phyloP scores from a whole-genome alignment of 2,113 vertebrate genomes.

The Aphyosemion australe region DNA sequence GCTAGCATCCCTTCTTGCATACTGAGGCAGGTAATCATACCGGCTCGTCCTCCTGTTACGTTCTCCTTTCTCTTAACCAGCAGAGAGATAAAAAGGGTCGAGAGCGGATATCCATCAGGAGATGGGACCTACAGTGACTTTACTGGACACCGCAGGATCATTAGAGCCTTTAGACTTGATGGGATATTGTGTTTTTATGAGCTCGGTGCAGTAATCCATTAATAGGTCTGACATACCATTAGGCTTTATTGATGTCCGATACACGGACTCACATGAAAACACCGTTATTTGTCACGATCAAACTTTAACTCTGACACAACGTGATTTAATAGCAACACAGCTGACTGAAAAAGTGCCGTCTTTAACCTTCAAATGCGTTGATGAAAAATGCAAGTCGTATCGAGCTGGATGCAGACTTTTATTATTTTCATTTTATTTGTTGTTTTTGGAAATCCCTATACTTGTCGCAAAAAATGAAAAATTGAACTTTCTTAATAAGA shows the following conservation, averaged over 20 bases:
- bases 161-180: slow-evolving; percentile 66
- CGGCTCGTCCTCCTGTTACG: slow-evolving; percentile 33
- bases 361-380: slow-evolving; percentile 63
- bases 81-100: slow-evolving; percentile 57
- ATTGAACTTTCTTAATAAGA: too few relatives aligned
- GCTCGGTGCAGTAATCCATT: slow-evolving; percentile 71
- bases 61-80: slow-evolving; percentile 47
- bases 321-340: slow-evolving; percentile 59
- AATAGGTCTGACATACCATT: slow-evolving; percentile 71
- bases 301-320: slow-evolving; percentile 66
- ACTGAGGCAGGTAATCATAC: slow-evolving; percentile 30
- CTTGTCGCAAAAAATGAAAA: too few relatives aligned
- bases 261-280: slow-evolving; percentile 67
- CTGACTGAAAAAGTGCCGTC: slow-evolving; percentile 33
- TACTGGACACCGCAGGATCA: slow-evolving; percentile 69
- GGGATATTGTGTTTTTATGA: slow-evolving; percentile 78
- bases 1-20: slow-evolving; percentile 23
- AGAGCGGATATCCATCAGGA: slow-evolving; percentile 64
- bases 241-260: slow-evolving; percentile 74
- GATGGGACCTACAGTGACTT: slow-evolving; percentile 63
- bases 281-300: slow-evolving; percentile 74
- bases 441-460: too few relatives aligned
- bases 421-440: too few relatives aligned
- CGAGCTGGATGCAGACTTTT: too few relatives aligned
- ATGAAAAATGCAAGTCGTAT: slow-evolving; percentile 16